Evolutionary conservation across 1,140 invertebrate species (phyloP).

Genomic region (Delia radicum): DNA sequence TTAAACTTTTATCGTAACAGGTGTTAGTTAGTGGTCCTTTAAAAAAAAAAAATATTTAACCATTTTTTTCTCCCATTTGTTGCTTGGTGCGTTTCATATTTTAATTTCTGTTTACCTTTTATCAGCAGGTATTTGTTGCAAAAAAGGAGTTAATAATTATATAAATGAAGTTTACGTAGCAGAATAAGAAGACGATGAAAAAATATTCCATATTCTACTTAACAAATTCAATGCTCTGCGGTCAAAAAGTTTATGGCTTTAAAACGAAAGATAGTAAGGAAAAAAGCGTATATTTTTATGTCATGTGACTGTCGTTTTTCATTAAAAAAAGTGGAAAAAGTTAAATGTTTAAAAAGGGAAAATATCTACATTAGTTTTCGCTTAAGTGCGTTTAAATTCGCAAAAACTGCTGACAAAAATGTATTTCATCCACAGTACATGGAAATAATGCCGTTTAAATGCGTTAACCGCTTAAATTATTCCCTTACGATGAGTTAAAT

Average conservation of each 20-base stretch:
- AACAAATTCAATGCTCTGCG: background rate
- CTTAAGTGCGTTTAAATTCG: too few relatives aligned
- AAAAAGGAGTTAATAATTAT: background rate
- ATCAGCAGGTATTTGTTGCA: background rate
- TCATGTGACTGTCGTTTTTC: constrained; percentile 15
- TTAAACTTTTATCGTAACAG: too few relatives aligned
- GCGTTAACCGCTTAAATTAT: too few relatives aligned
- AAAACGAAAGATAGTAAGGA: background rate
- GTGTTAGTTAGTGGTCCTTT: too few relatives aligned
- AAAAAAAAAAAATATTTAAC: too few relatives aligned
- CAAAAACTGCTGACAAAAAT: too few relatives aligned
- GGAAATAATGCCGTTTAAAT: too few relatives aligned
- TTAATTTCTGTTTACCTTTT: background rate
- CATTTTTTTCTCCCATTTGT: background rate
- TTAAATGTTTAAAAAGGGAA: constrained; percentile 18
- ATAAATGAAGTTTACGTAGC: background rate
- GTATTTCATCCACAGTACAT: too few relatives aligned
- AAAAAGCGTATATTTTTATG: background rate
- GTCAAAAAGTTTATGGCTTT: constrained; percentile 1
- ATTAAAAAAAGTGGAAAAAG: background rate
- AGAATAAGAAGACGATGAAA: background rate
- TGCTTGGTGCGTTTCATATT: too few relatives aligned
- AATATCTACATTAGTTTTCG: too few relatives aligned
- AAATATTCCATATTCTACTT: background rate
- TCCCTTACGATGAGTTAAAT: too few relatives aligned